Evolutionary conservation across 2,113 vertebrate genomes (phyloP).

Genomic region (Nothobranchius kuhntae): DNA sequence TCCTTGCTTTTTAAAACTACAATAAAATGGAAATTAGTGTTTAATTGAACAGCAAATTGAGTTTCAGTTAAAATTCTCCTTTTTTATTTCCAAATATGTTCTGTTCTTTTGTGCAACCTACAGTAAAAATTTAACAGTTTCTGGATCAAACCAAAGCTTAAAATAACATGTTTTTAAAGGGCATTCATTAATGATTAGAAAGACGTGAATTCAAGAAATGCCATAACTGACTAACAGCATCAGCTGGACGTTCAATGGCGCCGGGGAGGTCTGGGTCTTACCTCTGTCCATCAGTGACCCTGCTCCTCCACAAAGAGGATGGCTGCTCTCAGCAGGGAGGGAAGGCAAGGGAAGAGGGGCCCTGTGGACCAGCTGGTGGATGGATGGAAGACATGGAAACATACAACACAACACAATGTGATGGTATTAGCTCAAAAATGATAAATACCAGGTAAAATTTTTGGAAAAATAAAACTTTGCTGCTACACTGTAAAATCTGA

Average conservation of each 20-base stretch:
- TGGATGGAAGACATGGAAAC: conserved; percentile 31
- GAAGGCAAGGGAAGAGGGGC: conserved; percentile 36
- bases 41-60: too few species aligned
- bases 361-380: conserved; percentile 56
- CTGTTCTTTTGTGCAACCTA: too few species aligned
- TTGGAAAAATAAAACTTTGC: not conserved
- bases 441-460: not conserved
- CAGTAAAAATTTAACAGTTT: too few species aligned
- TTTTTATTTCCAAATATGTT: too few species aligned
- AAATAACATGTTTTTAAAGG: not conserved
- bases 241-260: not conserved
- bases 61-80: too few species aligned
- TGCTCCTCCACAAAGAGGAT: conserved; percentile 48
- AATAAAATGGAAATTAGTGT: too few species aligned
- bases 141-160: too few species aligned
- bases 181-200: not conserved
- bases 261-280: conserved; percentile 28
- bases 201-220: too few species aligned
- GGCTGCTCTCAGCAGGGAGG: conserved; percentile 36
- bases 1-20: too few species aligned
- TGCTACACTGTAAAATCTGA: not conserved
- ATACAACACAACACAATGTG: not conserved
- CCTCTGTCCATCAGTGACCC: conserved; percentile 61
- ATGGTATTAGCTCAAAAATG: not conserved
- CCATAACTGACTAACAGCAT: too few species aligned